phyloP scores from a whole-genome alignment of 2,113 vertebrate genomes.

The Nothocercus nigrocapillus region DNA sequence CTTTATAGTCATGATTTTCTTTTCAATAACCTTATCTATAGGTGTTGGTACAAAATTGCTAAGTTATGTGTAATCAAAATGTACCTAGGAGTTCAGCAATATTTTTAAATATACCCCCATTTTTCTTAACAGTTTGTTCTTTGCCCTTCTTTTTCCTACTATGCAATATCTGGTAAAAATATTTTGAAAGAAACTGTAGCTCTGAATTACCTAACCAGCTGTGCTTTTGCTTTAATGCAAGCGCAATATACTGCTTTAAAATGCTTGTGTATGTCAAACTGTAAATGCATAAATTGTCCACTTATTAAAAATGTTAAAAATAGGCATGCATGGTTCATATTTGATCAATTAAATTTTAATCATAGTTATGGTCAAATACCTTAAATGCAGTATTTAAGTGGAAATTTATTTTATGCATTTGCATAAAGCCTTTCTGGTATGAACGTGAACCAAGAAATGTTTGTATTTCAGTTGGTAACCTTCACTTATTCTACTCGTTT shows the following conservation, averaged over 20 bases:
- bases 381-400: not conserved
- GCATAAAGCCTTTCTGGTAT: not conserved
- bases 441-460: not conserved
- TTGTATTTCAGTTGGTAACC: not conserved
- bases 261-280: not conserved
- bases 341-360: not conserved
- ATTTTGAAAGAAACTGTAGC: not conserved
- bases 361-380: not conserved
- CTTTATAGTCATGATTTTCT: not conserved
- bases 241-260: not conserved
- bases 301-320: not conserved
- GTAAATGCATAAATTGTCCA: not conserved
- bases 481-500: constrained; percentile 2
- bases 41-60: not conserved
- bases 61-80: not conserved
- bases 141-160: not conserved
- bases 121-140: not conserved
- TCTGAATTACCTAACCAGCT: not conserved
- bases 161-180: not conserved
- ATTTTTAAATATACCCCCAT: not conserved
- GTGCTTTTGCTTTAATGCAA: not conserved
- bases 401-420: not conserved
- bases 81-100: not conserved
- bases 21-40: not conserved
- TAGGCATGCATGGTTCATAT: not conserved